Evolutionary conservation across 2,888 invertebrate species (phyloP).

Genomic region (Cartodere bifasciata): DNA sequence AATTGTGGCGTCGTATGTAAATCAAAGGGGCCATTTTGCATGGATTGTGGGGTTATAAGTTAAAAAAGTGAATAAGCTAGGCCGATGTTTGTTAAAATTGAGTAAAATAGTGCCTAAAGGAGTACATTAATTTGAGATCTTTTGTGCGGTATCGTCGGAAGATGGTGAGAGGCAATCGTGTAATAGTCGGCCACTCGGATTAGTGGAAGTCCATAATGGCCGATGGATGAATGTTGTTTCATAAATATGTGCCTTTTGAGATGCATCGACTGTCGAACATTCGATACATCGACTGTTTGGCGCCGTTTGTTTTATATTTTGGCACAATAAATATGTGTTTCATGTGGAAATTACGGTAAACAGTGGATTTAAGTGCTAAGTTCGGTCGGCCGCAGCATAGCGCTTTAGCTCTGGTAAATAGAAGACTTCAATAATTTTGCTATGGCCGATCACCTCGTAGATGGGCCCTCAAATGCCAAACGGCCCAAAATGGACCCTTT

Average conservation of each 20-base stretch:
- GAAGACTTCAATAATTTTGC: slow-evolving; percentile 32
- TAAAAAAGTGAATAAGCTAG: slow-evolving; percentile 28
- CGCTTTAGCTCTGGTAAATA: slow-evolving; percentile 53
- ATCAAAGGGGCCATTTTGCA: slow-evolving; percentile 32
- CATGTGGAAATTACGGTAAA: slow-evolving; percentile 33
- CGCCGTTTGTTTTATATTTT: slow-evolving; percentile 33
- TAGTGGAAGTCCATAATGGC: slow-evolving; percentile 67
- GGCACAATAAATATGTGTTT: slow-evolving; percentile 35
- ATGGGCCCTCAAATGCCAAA: slow-evolving; percentile 88
- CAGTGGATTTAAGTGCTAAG: slow-evolving; percentile 32
- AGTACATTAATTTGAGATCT: slow-evolving; percentile 56
- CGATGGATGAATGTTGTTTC: slow-evolving; percentile 60
- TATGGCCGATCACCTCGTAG: slow-evolving; percentile 91
- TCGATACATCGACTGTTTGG: slow-evolving; percentile 52
- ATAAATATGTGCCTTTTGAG: slow-evolving; percentile 64
- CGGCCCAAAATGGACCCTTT: slow-evolving; percentile 85
- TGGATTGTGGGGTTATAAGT: slow-evolving; percentile 30
- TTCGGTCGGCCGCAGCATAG: slow-evolving; percentile 34
- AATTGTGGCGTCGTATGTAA: slow-evolving; percentile 44
- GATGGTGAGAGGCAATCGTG: slow-evolving; percentile 57
- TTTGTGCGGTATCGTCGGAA: slow-evolving; percentile 60
- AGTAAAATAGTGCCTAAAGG: slow-evolving; percentile 45
- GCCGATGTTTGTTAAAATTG: slow-evolving; percentile 34
- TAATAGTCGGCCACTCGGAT: slow-evolving; percentile 47
- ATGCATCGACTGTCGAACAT: slow-evolving; percentile 58